A percentile compares a stretch with the other conserved stretches of the same genome.
These are phyloP conservation scores for Panagrolaimus sp. DNA, from an alignment of 1,140 invertebrate genomes.

Conservation along the genomic window DNA sequence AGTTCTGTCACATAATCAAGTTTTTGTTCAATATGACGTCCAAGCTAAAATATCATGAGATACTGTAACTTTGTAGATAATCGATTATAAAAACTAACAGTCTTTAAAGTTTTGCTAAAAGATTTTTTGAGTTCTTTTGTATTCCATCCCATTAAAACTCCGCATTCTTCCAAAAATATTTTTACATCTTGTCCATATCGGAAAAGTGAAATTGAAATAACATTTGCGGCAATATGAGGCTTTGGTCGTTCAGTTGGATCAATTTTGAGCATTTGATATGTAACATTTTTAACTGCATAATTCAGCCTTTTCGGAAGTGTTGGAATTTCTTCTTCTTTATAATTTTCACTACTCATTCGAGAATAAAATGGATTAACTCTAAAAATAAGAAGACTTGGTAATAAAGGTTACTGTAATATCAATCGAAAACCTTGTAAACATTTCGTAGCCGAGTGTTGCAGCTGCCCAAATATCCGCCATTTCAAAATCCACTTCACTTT, in stretches of 20 bases:
- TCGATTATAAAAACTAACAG: conserved; percentile 15
- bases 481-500: conserved; percentile 30
- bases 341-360: conserved; percentile 31
- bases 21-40: conserved; percentile 22
- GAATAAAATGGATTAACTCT: conserved; percentile 43
- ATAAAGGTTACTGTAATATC: background rate
- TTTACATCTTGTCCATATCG: conserved; percentile 37
- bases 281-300: conserved; percentile 34
- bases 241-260: conserved; percentile 33
- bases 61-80: conserved; percentile 17
- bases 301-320: conserved; percentile 27
- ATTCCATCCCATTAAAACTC: conserved; percentile 27
- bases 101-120: conserved; percentile 22
- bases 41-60: conserved; percentile 25
- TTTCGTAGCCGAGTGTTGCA: conserved; percentile 42
- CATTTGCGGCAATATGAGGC: conserved; percentile 42
- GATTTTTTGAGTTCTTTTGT: conserved; percentile 22
- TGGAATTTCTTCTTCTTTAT: conserved; percentile 33
- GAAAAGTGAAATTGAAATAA: conserved; percentile 37
- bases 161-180: conserved; percentile 25
- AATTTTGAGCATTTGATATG: conserved; percentile 31
- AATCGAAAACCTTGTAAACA: conserved; percentile 36
- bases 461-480: conserved; percentile 41
- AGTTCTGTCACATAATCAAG: conserved; percentile 32
- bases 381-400: background rate